Evolutionary conservation across 2,113 vertebrate genomes (phyloP).

Genomic region (Uria aalge): DNA sequence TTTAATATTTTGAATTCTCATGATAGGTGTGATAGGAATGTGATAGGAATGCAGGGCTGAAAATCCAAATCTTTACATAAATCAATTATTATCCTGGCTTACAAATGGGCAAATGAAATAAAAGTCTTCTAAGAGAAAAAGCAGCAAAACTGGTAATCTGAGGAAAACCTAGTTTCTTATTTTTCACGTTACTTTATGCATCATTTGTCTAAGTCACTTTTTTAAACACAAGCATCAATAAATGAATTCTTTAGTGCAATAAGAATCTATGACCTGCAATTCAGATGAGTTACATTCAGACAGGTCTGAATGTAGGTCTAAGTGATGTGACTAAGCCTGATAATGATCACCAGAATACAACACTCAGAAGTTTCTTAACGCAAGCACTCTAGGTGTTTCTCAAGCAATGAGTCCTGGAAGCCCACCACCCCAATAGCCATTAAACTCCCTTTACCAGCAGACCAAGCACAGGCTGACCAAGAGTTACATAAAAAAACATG

Average conservation of each 20-base stretch:
- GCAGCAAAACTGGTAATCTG: not conserved
- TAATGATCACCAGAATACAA: not conserved
- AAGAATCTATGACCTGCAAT: not conserved
- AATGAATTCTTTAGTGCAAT: not conserved
- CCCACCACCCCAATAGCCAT: accelerated
- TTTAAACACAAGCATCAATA: not conserved
- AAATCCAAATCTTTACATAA: not conserved
- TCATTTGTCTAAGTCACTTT: not conserved
- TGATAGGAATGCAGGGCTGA: not conserved
- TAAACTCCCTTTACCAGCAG: not conserved
- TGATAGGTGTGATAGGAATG: not conserved
- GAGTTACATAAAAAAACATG: not conserved
- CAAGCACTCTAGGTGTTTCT: not conserved
- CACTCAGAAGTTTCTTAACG: not conserved
- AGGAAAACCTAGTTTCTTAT: not conserved
- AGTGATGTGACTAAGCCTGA: not conserved
- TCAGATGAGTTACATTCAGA: not conserved
- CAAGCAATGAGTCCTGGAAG: not conserved
- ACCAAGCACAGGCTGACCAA: not conserved
- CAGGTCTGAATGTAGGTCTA: not conserved
- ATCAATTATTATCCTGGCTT: not conserved
- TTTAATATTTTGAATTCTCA: not conserved
- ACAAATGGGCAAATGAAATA: not conserved
- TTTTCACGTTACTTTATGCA: not conserved
- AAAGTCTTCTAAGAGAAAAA: not conserved